Evolutionary conservation across 2,113 vertebrate species (phyloP).

Genomic region (Rattus norvegicus): GRCr8 NC_086021.1:72657001-72657500

Average conservation of each 20-base stretch:
- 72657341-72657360: not conserved
- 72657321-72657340: not conserved
- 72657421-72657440: not conserved
- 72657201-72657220: not conserved
- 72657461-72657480: not conserved
- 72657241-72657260: not conserved
- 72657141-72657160: not conserved
- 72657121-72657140: not conserved
- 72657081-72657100: slow-evolving; percentile 1
- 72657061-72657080: no score
- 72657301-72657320: not conserved
- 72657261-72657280: no score
- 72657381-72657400: not conserved
- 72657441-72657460: not conserved
- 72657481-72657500: not conserved
- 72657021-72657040: not conserved
- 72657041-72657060: not conserved
- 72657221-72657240: not conserved
- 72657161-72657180: not conserved
- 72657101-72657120: not conserved
- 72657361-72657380: not conserved
- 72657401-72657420: not conserved
- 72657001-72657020: not conserved
- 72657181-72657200: not conserved
- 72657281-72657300: not conserved